Conservation (phyloP, 2,113 vertebrate species). For the Hippocampus guttulatus region DNA sequence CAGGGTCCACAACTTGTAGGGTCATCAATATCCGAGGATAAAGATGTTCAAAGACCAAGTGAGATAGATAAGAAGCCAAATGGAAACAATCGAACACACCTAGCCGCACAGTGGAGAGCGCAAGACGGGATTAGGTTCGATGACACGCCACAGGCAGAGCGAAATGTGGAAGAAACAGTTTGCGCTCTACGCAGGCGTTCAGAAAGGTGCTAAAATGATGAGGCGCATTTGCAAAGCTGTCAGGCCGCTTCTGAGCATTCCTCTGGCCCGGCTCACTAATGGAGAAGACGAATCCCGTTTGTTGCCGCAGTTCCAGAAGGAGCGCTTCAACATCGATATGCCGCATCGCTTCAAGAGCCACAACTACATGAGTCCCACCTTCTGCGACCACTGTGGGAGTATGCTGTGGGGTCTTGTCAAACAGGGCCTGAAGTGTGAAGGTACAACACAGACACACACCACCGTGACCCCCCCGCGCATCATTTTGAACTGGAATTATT, state of each 20-base stretch:
- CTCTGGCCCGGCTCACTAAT: not conserved
- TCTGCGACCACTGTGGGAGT: conserved; percentile 98
- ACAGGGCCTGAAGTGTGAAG: conserved; percentile 97
- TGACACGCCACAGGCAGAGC: not conserved
- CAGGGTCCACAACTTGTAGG: conserved; percentile 13
- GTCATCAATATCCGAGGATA: conserved; percentile 18
- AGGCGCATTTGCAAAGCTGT: conserved; percentile 18
- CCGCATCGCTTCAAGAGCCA: conserved; percentile 91
- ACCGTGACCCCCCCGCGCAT: not conserved
- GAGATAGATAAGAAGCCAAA: conserved; percentile 18
- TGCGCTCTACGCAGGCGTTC: not conserved
- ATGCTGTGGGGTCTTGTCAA: conserved; percentile 96
- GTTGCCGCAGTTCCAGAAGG: conserved; percentile 89
- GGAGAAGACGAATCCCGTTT: conserved; percentile 28
- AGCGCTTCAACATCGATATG: conserved; percentile 99
- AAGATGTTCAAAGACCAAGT: conserved; percentile 23
- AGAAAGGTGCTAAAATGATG: conserved; percentile 19
- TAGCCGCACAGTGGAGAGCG: not conserved
- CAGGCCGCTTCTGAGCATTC: not conserved
- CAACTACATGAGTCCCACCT: conserved; percentile 99
- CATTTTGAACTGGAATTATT: not conserved
- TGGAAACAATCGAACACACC: conserved; percentile 12
- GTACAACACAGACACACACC: conserved; percentile 62
- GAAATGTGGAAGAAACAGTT: not conserved
- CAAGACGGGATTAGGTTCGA: conserved; percentile 15